Base-by-base conservation (phyloP, 2,113 vertebrate species). In the Protomyctophum bolini region DNA sequence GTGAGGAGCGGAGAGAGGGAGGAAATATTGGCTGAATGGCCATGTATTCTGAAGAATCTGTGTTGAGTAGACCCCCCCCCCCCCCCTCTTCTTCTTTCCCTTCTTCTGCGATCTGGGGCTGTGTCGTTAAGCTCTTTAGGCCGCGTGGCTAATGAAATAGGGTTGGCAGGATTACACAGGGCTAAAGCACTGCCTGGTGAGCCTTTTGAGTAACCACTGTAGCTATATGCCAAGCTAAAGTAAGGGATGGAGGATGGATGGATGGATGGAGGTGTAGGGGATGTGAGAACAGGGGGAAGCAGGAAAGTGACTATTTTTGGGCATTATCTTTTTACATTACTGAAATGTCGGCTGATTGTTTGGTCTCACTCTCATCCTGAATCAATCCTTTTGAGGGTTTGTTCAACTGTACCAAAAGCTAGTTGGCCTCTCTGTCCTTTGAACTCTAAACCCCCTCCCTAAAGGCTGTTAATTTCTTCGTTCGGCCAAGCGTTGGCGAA, bases 51-150 rank as follows among this genome's bases (percentile, higher is more conserved):
- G 84, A 89, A 82, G 81, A 90, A 84, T 92, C 89, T 91, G 87
- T 85, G 85, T 86, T 85, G 76, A 77, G 66, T 71, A 9, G 28
- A 56, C 66, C 33, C 33, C 33, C 33, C 33, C 33, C 33, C 5
- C 33, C 33, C 12, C 21, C 15, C 47, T 79, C 80, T 77, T 63
- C 50, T 59, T 48, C 63, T 79, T 70, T 66, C 54, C 33, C 28
- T 68, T 50, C 28, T n/a, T 11, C 75, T 88, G 87, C 67, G 67
- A 90, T 88, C 33, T 41, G 87, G 87, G 87, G 70, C 84, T 84
- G 82, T 88, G 86, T 86, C 69, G 88, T 86, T 94, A 93, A 93
- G 91, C 92, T 90, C 86, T 94, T 94, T 93, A 93, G 91, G 89
- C 89, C 83, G 89, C 85, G 73, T 91, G 89, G 87, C 91, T 92